Conservation (phyloP, 2,888 invertebrate genomes). For the Nymphalis urticae region DNA sequence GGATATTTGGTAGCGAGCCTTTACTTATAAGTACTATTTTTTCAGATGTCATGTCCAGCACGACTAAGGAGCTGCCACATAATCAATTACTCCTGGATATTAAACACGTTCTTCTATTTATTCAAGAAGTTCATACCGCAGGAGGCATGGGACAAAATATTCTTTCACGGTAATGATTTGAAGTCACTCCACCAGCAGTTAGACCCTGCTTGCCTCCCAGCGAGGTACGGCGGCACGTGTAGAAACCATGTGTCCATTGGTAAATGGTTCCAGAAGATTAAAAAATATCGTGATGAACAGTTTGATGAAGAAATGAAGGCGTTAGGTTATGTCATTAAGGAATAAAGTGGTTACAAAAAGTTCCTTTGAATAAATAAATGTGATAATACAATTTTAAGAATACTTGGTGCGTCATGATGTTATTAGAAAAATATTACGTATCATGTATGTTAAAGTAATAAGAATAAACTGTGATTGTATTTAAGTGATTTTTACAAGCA, state of each 20-base stretch:
- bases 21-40: conserved; percentile 5
- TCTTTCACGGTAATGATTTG: conserved; percentile 68
- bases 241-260: conserved; percentile 79
- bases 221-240: conserved; percentile 73
- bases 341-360: conserved; percentile 42
- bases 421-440: not conserved
- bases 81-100: conserved; percentile 89
- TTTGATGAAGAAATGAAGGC: conserved; percentile 84
- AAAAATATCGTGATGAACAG: conserved; percentile 67
- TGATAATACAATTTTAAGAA: conserved; percentile 10
- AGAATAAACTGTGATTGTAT: conserved; percentile 6
- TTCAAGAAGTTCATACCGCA: conserved; percentile 88
- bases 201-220: conserved; percentile 57
- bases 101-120: conserved; percentile 87
- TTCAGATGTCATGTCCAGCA: conserved; percentile 84
- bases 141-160: conserved; percentile 78
- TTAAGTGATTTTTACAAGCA: conserved; percentile 3
- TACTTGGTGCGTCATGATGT: not conserved
- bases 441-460: not conserved
- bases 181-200: conserved; percentile 67
- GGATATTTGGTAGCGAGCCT: not conserved
- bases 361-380: not conserved
- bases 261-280: conserved; percentile 82
- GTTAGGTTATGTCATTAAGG: conserved; percentile 83
- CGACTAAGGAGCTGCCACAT: conserved; percentile 86